Evolutionary conservation across 2,113 vertebrate species (phyloP), one percentile per base, ranked within the genome.

Genomic region (Cichladusa arquata): DNA sequence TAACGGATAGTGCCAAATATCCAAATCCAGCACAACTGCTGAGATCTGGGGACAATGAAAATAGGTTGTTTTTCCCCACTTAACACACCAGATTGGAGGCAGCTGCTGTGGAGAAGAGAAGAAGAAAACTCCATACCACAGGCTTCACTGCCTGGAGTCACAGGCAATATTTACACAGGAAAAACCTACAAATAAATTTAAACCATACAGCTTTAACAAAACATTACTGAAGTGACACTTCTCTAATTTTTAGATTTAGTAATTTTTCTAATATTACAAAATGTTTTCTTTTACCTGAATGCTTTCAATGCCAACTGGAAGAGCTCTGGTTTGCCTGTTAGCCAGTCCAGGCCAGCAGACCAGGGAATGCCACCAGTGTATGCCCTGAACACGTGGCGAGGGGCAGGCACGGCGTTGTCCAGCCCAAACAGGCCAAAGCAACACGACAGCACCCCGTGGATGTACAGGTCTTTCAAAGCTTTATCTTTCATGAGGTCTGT

Each of bases 281-380:
- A 25, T 17, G 17, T 97, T 98, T 99, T 98, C 98, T 98, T 47
- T 98, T 98, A 99, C 99, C 99, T 99, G 98, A 99, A 99, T 57
- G 99, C 99, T 95, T 98, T 99, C 24, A 99, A 95, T 24, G 98
- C 96, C 56, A 99, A 98, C 40, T 99, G 99, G 97, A 99, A 98
- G 24, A 99, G 98, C 96, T 99, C 99, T 77, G 98, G 98, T 91
- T 99, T 99, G 89, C 98, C 97, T 19, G 96, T 98, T 12, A 99
- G 98, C 99, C 99, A 99, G 86, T 99, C 98, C 56, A 99, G 97
- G 73, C 98, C 98, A 69, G 98, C 96, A 29, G 98, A 99, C 98
- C 99, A 99, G 0, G 99, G 99, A 29, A 99, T 97, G 23, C 98
- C 98, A 34, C 99, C 99, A 44, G 97, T 98, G 95, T 99, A 99